These are phyloP conservation scores for Petrolisthes manimaculis DNA, from an alignment of 2,888 invertebrate genomes.

Conservation along the genomic window DNA sequence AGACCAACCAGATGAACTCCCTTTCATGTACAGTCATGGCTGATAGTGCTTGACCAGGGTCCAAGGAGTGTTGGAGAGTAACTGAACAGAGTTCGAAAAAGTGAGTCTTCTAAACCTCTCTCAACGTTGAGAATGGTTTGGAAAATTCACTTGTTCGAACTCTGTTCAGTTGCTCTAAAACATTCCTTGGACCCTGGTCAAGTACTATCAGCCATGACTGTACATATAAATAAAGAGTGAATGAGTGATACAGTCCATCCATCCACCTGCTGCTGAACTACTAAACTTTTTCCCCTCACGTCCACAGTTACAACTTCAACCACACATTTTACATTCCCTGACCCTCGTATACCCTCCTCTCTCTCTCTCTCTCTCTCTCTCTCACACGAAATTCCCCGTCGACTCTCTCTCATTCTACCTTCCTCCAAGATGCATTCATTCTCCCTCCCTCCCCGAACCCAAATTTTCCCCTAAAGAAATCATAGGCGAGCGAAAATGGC, in stretches of 20 bases:
- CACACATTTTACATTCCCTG: neutral
- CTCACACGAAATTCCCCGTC: neutral
- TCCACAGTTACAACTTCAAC: neutral
- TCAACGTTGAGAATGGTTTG: no score
- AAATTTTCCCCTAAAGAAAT: constrained; percentile 14
- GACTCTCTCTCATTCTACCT: neutral
- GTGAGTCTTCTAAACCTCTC: no score
- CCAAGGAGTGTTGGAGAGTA: no score
- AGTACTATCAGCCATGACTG: no score
- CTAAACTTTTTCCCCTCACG: neutral
- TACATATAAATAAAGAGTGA: neutral
- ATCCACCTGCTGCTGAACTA: neutral
- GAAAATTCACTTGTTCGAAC: no score
- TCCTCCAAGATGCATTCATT: neutral
- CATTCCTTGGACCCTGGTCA: no score
- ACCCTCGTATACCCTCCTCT: neutral
- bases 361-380: neutral
- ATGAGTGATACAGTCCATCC: neutral
- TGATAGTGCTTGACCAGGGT: no score
- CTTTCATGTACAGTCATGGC: no score
- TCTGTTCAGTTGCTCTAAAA: no score
- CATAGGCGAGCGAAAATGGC: constrained; percentile 1
- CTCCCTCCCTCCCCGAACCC: neutral
- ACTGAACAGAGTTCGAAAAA: no score
- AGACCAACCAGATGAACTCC: no score